phyloP scores from a whole-genome alignment of 2,113 vertebrate species.

The Hemiscyllium ocellatum region DNA sequence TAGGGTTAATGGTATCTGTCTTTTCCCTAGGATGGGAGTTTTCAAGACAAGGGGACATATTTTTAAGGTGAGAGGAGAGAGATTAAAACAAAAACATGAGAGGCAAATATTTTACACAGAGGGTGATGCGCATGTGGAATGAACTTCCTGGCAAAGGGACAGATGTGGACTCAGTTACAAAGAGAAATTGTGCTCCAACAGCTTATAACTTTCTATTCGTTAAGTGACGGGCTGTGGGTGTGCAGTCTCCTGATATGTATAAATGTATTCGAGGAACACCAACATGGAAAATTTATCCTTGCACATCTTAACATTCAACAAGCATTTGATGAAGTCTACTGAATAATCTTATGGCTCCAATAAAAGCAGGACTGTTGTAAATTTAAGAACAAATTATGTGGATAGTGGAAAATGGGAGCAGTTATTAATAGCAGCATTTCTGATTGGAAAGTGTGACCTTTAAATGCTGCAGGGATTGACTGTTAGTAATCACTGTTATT shows the following conservation, averaged over 20 bases:
- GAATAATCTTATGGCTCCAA: neutral
- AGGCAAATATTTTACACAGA: too few relatives aligned
- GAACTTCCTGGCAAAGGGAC: too few relatives aligned
- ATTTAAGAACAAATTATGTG: neutral
- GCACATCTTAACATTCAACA: neutral
- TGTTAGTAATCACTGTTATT: neutral
- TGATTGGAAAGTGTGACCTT: neutral
- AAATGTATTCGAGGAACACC: neutral
- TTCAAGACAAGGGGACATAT: too few relatives aligned
- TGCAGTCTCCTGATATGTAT: neutral
- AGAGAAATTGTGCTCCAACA: neutral
- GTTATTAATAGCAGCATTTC: constrained; percentile 12
- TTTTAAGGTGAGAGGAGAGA: too few relatives aligned
- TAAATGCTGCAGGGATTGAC: neutral
- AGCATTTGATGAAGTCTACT: neutral
- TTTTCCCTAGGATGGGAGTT: too few relatives aligned
- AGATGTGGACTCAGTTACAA: too few relatives aligned
- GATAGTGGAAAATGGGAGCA: constrained; percentile 27
- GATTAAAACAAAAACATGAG: too few relatives aligned
- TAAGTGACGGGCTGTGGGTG: neutral
- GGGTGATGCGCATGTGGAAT: too few relatives aligned
- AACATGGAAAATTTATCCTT: neutral
- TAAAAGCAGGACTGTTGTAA: neutral
- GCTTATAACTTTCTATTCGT: neutral
- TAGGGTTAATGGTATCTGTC: too few relatives aligned